Conservation (phyloP, 64 coral and sea anemone species). For the Montipora sp. region DNA sequence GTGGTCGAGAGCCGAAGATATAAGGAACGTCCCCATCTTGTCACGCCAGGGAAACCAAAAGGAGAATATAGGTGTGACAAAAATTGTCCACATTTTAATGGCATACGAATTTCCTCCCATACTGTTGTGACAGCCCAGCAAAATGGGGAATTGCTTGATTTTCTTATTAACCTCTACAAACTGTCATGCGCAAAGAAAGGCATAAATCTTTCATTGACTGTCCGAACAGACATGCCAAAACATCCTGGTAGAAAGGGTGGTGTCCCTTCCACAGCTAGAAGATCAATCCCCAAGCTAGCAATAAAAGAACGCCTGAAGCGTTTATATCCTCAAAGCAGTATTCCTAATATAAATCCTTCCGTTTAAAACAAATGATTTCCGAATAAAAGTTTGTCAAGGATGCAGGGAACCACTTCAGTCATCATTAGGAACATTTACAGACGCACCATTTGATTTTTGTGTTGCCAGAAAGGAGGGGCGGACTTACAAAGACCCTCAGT, state of each 20-base stretch:
- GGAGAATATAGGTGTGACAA: slow-evolving; percentile 44
- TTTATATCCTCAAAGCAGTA: slow-evolving; percentile 18
- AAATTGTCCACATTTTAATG: slow-evolving; percentile 25
- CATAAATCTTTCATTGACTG: slow-evolving; percentile 34
- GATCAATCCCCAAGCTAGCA: slow-evolving; percentile 15
- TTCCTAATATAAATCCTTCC: slow-evolving; percentile 33
- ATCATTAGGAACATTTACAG: slow-evolving; percentile 11
- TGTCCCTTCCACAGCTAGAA: slow-evolving; percentile 37
- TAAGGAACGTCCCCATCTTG: slow-evolving; percentile 32
- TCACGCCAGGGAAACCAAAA: slow-evolving; percentile 34
- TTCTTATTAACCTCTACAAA: slow-evolving; percentile 10
- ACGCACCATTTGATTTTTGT: slow-evolving; percentile 45
- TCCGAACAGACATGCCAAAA: slow-evolving; percentile 51
- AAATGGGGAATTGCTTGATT: slow-evolving; percentile 17
- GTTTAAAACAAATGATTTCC: slow-evolving; percentile 23
- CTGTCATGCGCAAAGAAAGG: not conserved
- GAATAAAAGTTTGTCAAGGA: slow-evolving; percentile 46
- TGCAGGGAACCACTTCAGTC: slow-evolving; percentile 21
- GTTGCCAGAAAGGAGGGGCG: slow-evolving; percentile 37
- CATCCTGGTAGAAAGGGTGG: slow-evolving; percentile 47
- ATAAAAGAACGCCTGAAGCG: slow-evolving; percentile 35
- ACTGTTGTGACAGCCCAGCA: slow-evolving; percentile 24
- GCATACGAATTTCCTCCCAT: slow-evolving; percentile 31
- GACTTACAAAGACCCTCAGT: slow-evolving; percentile 12
- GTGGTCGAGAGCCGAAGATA: slow-evolving; percentile 29